Base-by-base conservation (phyloP, 2,113 vertebrate species). In the Trogon melanurus region DNA sequence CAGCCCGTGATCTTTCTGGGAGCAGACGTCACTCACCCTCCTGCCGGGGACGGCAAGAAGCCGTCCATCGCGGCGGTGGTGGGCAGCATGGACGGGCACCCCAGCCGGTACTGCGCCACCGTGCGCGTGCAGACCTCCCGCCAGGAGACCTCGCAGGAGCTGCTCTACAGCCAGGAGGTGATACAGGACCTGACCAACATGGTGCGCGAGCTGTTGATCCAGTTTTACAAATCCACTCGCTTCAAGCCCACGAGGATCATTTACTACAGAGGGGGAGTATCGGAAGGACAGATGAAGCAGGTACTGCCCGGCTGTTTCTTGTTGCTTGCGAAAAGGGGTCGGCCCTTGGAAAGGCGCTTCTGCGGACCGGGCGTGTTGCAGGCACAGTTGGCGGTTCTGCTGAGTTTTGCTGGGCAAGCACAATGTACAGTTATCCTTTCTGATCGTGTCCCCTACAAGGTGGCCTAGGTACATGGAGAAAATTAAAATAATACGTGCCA, bases 241-340 rank as follows among this genome's bases (percentile, higher is more conserved):
- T 99, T 99, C 97, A 99, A 99, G 96, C 99, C 99, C 85, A 99
- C 99, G 0, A 98, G 99, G n/a, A 99, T 99, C 91, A 99, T 99
- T 96, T 99, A 99, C 84, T 99, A 99, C 94, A 98, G 99, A 25
- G 99, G 99, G 27, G 99, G 99, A 6, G 99, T 99, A 17, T 99
- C 99, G 0, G 99, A 99, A 97, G 99, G 99, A 50, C 99, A 99
- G 93, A 99, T 99, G 99, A 99, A 99, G 79, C 99, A 99, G 99
- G 99, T 99, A 93, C 75, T 56, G 51, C 41, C 50, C 50, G 2
- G 6, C 20, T 4, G 8, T 12, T n/a, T 57, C 65, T 60, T 66
- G n/a, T 30, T 54, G 73, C 18, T 64, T 15, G 1, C 51, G 36
- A 14, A 16, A 83, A 75, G 51, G 38, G 61, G 23, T 17, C 47